A percentile compares a stretch with the other conserved stretches of the same genome.
phyloP scores from a whole-genome alignment of 2,113 vertebrate genomes.

The Nycticorax nycticorax region DNA sequence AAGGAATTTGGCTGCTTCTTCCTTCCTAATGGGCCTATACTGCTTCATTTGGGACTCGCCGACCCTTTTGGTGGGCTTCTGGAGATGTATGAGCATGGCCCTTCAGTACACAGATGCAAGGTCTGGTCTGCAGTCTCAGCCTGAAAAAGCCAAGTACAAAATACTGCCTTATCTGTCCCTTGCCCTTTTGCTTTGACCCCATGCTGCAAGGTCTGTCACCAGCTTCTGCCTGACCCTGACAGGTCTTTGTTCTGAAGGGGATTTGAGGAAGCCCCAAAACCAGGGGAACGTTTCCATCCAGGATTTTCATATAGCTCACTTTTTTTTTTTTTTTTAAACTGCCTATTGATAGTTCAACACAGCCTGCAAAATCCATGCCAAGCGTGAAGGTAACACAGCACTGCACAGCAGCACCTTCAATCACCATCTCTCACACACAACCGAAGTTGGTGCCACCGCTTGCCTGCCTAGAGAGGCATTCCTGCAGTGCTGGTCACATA shows the following conservation, averaged over 20 bases:
- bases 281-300: background rate
- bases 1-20: background rate
- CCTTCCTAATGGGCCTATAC: background rate
- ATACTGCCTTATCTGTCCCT: background rate
- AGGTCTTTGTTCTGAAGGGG: background rate
- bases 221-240: background rate
- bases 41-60: background rate
- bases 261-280: background rate
- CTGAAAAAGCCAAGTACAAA: background rate
- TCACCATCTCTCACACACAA: background rate
- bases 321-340: background rate
- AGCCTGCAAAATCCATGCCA: background rate
- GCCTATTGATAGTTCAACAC: background rate
- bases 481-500: background rate
- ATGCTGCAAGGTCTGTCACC: background rate
- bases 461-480: background rate
- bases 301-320: background rate
- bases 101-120: background rate
- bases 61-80: background rate
- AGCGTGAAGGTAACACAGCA: background rate
- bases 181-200: background rate
- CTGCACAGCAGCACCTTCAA: background rate
- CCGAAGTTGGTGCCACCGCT: background rate
- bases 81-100: background rate
- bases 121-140: background rate